Evolutionary conservation across 2,888 invertebrate species (phyloP), one percentile per base, ranked within the genome.

Genomic region (Amphipoea oculea): DNA sequence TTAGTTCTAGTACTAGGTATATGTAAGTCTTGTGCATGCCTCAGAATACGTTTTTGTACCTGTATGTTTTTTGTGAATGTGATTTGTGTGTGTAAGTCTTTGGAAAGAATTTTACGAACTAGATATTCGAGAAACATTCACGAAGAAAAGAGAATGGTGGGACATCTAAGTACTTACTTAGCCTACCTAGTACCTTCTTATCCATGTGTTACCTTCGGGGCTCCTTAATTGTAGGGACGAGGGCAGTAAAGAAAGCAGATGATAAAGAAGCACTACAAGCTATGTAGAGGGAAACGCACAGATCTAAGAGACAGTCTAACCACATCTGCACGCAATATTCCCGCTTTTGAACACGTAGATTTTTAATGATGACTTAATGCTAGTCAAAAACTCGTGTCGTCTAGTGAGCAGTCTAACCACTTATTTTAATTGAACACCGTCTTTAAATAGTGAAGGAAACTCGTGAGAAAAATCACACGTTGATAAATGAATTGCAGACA

Each of bases 401-500:
- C 51, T 70, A 51, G 57, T 75, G 23, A 68, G 60, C 57, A 82
- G 71, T 60, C 29, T 62, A 65, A 45, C 36, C 51, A 83, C 51
- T 36, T n/a, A 68, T 65, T 65, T 68, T 45, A 73, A 60, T 78
- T 69, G 51, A 73, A 65, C 45, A 70, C n/a, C 65, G 29, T 69
- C 17, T 78, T 60, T 65, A 65, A 66, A 42, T 36, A 62, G 23
- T 62, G 63, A 67, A 80, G 75, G 63, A 69, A 79, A 71, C 12
- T 81, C 79, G 79, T 87, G 88, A 81, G 88, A 87, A 83, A 67
- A 79, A 81, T 87, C 88, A 79, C 87, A 87, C 87, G 88, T 78
- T 83, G 63, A 81, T 79, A 79, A 79, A 74, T 65, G 65, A 73
- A 68, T 87, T 81, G 81, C 79, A 79, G 68, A 67, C 79, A 36